Evolutionary conservation across 2,888 invertebrate species (phyloP).

Genomic region (Nectonema munidae): DNA sequence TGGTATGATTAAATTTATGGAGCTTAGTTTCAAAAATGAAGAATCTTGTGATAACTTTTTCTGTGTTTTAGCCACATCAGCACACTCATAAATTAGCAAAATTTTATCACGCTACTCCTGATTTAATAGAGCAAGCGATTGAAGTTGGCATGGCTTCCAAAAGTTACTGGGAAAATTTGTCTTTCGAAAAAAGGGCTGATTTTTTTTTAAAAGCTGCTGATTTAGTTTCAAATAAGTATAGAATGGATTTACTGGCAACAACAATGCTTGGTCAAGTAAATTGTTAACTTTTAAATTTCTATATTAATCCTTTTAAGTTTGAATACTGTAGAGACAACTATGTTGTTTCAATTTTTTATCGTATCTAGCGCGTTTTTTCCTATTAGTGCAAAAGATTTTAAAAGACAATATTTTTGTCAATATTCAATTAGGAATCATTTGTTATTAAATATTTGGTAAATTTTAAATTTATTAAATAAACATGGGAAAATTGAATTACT

Average conservation of each 20-base stretch:
- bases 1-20: conserved; percentile 13
- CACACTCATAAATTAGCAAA: conserved; percentile 54
- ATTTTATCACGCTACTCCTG: conserved; percentile 55
- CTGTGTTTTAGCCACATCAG: conserved; percentile 44
- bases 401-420: conserved; percentile 13
- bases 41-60: conserved; percentile 16
- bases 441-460: background rate
- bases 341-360: no score
- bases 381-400: no score
- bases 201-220: conserved; percentile 52
- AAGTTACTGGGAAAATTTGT: conserved; percentile 51
- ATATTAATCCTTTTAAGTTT: background rate
- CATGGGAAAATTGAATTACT: no score
- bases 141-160: conserved; percentile 42
- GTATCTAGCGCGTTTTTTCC: no score
- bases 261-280: conserved; percentile 66
- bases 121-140: conserved; percentile 51
- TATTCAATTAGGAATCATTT: background rate
- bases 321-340: no score
- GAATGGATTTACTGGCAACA: conserved; percentile 58
- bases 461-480: background rate
- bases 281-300: background rate
- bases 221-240: conserved; percentile 50
- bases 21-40: background rate
- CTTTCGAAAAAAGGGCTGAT: conserved; percentile 41